Base-by-base conservation (phyloP, 2,113 vertebrate genomes). In the Cinclus cinclus region DNA sequence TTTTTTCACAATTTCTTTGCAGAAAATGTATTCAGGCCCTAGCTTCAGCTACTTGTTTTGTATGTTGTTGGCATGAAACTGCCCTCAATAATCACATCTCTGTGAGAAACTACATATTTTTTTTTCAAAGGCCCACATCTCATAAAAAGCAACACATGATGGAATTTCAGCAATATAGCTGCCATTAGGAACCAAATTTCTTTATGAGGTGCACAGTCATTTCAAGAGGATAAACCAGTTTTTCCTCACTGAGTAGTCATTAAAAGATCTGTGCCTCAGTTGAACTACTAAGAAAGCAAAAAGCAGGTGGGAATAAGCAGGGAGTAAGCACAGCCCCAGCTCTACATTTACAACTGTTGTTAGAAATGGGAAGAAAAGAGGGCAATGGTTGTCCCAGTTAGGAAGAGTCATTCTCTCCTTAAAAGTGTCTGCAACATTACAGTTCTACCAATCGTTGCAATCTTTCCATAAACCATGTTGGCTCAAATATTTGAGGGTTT, bases 341-440 rank as follows among this genome's bases (percentile, higher is more conserved):
- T 93, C 35, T 63, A 3, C 7, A 55, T 90, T 47, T 55, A 46
- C 19, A 58, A n/a, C 15, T 58, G 7, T 11, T 6, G 2, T n/a
- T 30, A 69, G 44, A 60, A 44, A 64, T 2, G 27, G 23, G 20
- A 39, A 83, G 46, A 55, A 44, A 86, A 80, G 80, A 33, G 63
- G 56, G 18, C 15, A 86, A 16, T 23, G 39, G 9, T n/a, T 75
- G 55, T 25, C 0, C 3, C 35, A 53, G 2, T 4, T 1, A 4
- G 33, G 25, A 85, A 68, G 30, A 78, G 42, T 35, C 4, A 42
- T 44, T 92, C 41, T 92, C 41, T 71, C 81, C 27, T 39, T 74
- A 15, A 52, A 65, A 44, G 7, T 58, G 33, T n/a, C 74, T 63
- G 50, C 46, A 83, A 76, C 35, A 10, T 55, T 14, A 24, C 16